These are phyloP conservation scores for Petrocephalus microphthalmus DNA, from an alignment of 2,113 vertebrate species.

Conservation along the genomic window DNA sequence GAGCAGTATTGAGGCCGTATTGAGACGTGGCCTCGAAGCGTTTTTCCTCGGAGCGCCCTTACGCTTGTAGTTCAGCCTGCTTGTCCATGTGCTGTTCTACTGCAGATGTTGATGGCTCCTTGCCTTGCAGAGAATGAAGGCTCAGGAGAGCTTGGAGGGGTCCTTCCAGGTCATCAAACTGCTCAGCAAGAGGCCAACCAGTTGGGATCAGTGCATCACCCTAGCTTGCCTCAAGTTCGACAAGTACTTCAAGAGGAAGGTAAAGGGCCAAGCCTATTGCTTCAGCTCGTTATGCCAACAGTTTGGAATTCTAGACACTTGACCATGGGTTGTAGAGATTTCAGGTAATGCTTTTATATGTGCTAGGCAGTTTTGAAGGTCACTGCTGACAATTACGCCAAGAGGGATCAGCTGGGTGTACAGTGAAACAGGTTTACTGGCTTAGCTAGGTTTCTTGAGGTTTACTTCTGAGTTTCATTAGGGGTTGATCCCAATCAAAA, in stretches of 20 bases:
- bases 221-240: slow-evolving; percentile 92
- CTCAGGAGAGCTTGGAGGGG: slow-evolving; percentile 87
- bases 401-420: neutral
- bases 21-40: neutral
- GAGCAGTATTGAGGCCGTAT: neutral
- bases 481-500: neutral
- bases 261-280: slow-evolving; percentile 38
- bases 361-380: neutral
- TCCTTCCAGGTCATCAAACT: slow-evolving; percentile 91
- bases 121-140: slow-evolving; percentile 75
- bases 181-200: slow-evolving; percentile 79
- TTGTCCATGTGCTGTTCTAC: neutral
- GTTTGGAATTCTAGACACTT: neutral
- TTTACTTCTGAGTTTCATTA: neutral
- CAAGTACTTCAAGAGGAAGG: slow-evolving; percentile 98
- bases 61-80: neutral
- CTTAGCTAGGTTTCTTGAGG: neutral
- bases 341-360: neutral
- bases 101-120: slow-evolving; percentile 16
- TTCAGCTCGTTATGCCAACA: neutral
- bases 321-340: neutral
- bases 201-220: slow-evolving; percentile 79
- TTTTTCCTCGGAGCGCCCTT: neutral
- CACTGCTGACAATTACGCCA: neutral
- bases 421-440: neutral